phyloP scores from a whole-genome alignment of 2,888 invertebrate genomes.

The Agonum fuliginosum region DNA sequence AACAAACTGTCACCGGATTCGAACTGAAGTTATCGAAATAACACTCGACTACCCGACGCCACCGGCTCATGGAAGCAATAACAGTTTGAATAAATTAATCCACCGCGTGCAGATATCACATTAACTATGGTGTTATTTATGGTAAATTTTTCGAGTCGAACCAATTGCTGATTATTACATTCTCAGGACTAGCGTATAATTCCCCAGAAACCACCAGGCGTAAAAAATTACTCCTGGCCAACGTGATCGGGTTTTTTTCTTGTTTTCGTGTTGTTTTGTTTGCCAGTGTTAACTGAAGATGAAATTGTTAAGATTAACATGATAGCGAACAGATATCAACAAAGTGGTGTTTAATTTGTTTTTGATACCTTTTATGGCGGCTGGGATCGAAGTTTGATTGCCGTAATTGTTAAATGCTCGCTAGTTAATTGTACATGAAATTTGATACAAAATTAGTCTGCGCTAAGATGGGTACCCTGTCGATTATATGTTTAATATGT shows the following conservation, averaged over 20 bases:
- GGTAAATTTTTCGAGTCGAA: conserved; percentile 9
- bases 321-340: conserved; percentile 3
- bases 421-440: not conserved
- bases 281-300: not conserved
- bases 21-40: too few relatives aligned
- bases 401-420: not conserved
- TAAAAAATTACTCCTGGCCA: conserved; percentile 4
- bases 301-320: not conserved
- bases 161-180: conserved; percentile 20
- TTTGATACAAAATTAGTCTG: not conserved
- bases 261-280: not conserved
- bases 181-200: not conserved
- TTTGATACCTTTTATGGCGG: not conserved
- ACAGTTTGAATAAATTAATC: conserved; percentile 11
- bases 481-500: not conserved
- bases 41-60: too few relatives aligned
- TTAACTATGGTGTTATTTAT: conserved; percentile 20
- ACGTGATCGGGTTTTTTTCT: not conserved
- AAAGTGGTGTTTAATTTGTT: not conserved
- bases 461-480: not conserved
- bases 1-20: too few relatives aligned
- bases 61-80: too few relatives aligned
- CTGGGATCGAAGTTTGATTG: not conserved
- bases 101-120: conserved; percentile 8
- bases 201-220: conserved; percentile 9